Evolutionary conservation across 92 coral and sea anemone species (phyloP).

Genomic region (Pocillopora grandis): DNA sequence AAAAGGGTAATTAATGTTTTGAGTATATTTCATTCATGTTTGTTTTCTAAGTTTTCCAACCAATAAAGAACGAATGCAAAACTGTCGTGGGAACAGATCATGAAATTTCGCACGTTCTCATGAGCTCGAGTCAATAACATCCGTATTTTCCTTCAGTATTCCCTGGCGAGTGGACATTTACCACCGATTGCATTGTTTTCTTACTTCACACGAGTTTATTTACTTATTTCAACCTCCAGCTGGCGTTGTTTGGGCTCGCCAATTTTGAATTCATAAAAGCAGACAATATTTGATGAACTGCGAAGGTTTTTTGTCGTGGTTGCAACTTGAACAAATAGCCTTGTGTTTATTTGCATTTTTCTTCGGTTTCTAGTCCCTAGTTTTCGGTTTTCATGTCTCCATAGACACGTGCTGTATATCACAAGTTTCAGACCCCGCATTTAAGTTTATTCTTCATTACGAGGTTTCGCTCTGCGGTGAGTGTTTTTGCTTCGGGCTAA

Average conservation of each 20-base stretch:
- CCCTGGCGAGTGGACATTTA: constrained; percentile 6
- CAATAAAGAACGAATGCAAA: neutral
- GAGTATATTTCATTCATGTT: constrained; percentile 16
- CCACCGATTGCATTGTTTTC: constrained; percentile 3
- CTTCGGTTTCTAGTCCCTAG: neutral
- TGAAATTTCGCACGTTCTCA: neutral
- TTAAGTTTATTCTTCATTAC: neutral
- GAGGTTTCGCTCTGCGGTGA: neutral
- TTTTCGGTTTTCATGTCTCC: neutral
- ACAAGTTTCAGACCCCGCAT: neutral
- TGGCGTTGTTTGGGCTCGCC: constrained; percentile 14
- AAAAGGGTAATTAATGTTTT: constrained; percentile 15
- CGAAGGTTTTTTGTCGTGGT: constrained; percentile 1
- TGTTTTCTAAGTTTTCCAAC: neutral
- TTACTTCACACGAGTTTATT: constrained; percentile 29
- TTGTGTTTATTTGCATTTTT: neutral
- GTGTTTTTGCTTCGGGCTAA: constrained; percentile 23
- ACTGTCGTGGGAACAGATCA: neutral
- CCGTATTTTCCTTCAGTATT: constrained; percentile 8
- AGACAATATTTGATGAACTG: constrained; percentile 22
- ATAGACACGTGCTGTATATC: neutral
- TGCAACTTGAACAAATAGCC: constrained; percentile 12
- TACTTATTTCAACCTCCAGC: constrained; percentile 36
- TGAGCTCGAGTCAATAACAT: constrained; percentile 16
- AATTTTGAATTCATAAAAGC: constrained; percentile 17